Base-by-base conservation (phyloP, 2,888 invertebrate species). In the Synanthedon andrenaeformis region DNA sequence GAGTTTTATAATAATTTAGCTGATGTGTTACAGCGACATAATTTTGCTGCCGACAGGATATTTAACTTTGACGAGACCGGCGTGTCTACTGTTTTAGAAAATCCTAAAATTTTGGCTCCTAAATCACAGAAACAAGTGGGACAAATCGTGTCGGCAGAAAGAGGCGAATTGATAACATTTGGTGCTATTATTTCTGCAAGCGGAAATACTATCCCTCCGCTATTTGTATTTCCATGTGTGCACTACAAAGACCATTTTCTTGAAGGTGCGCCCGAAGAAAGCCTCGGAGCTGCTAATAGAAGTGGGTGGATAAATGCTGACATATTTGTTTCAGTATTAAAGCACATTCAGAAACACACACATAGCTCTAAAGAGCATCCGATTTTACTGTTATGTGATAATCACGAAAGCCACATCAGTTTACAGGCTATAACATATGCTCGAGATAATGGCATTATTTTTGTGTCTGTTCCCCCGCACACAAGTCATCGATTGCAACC, bases 61-160 rank as follows among this genome's bases (percentile, higher is more conserved):
- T 14, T 49, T 13, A 49, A 49, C n/a, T 13, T 49, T 14, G 17
- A 49, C 10, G 49, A 49, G 11, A 8, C 35, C 12, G 19, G 19
- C 12, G 17, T 42, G 19, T 64, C 63, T n/a, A 64, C 62, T 1
- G 64, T 62, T 0, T 65, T 62, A 42, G 64, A 58, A 17, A 62
- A 64, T 0, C 56, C 63, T 11, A 55, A 52, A 55, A 49, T 66
- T 4, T 23, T 66, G n/a, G 59, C 63, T 6, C 57, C 56, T 52
- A 51, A 55, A 14, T 63, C 61, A 0, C 14, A 8, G 0, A 63
- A 64, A 58, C 70, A 74, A 57, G 70, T 76, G 0, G 71, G 70
- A 10, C 57, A 70, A 52, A 11, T 72, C 0, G 70, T 70, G 4
- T 73, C 73, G n/a, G 69, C 65, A 0, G 76, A 79, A 59, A 59